Percentiles rank a stretch among this genome's conserved stretches.
These are phyloP conservation scores for Halcyon leucocephala DNA, from an alignment of 2,797 vertebrate species.

Conservation along the genomic window DNA sequence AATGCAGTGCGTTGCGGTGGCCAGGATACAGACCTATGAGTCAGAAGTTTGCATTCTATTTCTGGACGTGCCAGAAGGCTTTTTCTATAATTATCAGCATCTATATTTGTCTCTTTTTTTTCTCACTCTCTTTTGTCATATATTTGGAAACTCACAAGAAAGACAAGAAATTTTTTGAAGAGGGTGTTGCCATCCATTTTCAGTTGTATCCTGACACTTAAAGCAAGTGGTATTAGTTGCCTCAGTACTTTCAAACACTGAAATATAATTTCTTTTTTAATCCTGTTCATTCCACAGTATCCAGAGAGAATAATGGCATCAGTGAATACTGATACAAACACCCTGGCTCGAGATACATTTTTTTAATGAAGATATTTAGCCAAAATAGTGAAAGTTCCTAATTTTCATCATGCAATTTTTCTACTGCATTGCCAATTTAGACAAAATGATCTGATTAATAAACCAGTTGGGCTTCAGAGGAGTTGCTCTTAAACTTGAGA, in stretches of 20 bases:
- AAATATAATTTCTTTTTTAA: not conserved
- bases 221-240: not conserved
- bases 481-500: not conserved
- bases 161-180: not conserved
- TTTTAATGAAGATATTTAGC: not conserved
- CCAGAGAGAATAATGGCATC: not conserved
- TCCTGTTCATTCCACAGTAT: not conserved
- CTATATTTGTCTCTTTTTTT: constrained; percentile 58
- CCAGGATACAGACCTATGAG: constrained; percentile 49
- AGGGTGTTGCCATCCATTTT: not conserved
- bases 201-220: not conserved
- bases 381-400: not conserved
- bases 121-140: constrained; percentile 6
- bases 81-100: constrained; percentile 58
- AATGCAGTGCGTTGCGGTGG: not conserved
- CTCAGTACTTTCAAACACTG: not conserved
- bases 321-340: not conserved
- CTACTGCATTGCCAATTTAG: not conserved
- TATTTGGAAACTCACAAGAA: constrained; percentile 54
- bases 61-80: constrained; percentile 43
- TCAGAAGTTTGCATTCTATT: constrained; percentile 55
- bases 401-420: not conserved
- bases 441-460: not conserved
- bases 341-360: not conserved
- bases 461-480: not conserved